Conservation (phyloP, 2,797 vertebrate species). For the Neosilurus hyrtlii region DNA sequence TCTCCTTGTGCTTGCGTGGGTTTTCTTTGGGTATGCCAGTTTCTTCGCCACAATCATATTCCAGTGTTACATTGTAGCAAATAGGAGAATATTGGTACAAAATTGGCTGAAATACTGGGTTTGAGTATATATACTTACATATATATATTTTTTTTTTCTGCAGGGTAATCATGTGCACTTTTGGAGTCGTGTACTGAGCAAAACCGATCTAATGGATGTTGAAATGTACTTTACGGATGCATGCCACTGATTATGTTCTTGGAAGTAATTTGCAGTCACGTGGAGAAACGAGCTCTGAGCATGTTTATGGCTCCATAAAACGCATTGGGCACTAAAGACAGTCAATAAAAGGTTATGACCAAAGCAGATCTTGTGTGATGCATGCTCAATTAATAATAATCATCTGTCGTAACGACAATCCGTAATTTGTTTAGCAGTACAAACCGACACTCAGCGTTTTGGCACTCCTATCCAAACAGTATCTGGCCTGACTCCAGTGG, state of each 20-base stretch:
- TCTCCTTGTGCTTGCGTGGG: too few species aligned
- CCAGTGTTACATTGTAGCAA: too few species aligned
- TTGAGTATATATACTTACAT: too few species aligned
- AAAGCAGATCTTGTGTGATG: conserved; percentile 28
- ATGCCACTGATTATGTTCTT: conserved; percentile 5
- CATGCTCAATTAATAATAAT: conserved; percentile 28
- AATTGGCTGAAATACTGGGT: too few species aligned
- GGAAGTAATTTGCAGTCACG: conserved; percentile 17
- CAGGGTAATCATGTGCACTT: conserved; percentile 12
- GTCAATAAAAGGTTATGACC: conserved; percentile 37
- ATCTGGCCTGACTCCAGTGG: conserved; percentile 58
- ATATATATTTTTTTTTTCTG: not conserved
- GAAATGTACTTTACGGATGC: not conserved
- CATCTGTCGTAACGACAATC: conserved; percentile 30
- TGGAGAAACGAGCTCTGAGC: not conserved
- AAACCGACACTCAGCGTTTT: not conserved
- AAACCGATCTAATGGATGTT: conserved; percentile 19
- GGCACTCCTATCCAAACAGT: conserved; percentile 44
- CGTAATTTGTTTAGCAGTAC: conserved; percentile 13
- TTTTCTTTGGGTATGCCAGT: too few species aligned
- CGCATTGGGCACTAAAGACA: conserved; percentile 11
- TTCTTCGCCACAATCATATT: too few species aligned
- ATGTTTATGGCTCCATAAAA: conserved; percentile 34
- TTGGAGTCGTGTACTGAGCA: not conserved
- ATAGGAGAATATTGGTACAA: too few species aligned